Evolutionary conservation across 2,797 vertebrate genomes (phyloP), one percentile per base, ranked within the genome.

Genomic region (Taeniopygia guttata): DNA sequence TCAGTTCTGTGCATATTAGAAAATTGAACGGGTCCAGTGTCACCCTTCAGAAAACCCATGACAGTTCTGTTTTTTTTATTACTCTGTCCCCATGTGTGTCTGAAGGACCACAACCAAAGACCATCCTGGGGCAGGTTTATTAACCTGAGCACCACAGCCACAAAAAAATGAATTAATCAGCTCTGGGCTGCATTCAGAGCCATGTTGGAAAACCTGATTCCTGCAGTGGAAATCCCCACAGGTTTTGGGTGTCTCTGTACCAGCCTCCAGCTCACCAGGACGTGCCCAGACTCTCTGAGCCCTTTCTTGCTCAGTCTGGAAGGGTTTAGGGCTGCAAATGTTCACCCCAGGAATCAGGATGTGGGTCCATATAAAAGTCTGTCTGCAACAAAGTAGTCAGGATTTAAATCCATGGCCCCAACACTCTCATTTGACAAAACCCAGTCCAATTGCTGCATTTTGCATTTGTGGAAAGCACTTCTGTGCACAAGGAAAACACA

Each of bases 201-300:
- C 3, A 1, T 5, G 2, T 0, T 30, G 43, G 51, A 62, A 85
- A 46, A 16, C 7, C 40, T 23, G 48, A 27, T 32, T 45, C 15
- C 52, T n/a, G 15, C 2, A 0, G 0, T 38, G 48, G 55, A 43
- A 73, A 40, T 66, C 22, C 19, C 15, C 7, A 1, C 5, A 30
- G 43, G 23, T 4, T 19, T 27, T 40, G 52, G 13, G 6, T 18
- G 11, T 29, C 29, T 30, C 56, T 40, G 2, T 3, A 15, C 1
- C 36, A 74, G 14, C 36, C 16, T 42, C 13, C 48, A 51, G 63
- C 43, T 86, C 43, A 42, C 1, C 20, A 21, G 51, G 38, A 30
- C 19, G 14, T 20, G 3, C 7, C n/a, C 1, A 3, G 27, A 17
- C 4, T 64, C 48, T 30, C 19, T 5, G 30, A 30, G 23, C 29